Conservation (phyloP, 2,888 invertebrate genomes). For the Sarcophaga subvicina region DNA sequence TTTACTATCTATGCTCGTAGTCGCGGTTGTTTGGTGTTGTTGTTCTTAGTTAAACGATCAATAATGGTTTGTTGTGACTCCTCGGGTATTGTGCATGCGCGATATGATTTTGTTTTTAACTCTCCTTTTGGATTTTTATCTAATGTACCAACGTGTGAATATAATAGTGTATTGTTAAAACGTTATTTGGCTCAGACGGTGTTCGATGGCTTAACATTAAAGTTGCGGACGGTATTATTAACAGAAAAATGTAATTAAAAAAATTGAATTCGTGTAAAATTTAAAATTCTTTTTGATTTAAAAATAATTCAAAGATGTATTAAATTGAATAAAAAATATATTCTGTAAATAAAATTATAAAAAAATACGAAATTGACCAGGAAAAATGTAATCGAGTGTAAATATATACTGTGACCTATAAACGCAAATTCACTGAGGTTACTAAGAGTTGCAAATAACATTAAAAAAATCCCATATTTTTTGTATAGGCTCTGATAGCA, state of each 20-base stretch:
- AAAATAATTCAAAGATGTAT: not conserved
- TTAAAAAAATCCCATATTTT: too few species aligned
- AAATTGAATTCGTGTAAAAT: not conserved
- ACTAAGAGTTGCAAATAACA: too few species aligned
- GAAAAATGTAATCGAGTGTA: too few species aligned
- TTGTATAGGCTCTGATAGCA: too few species aligned
- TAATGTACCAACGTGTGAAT: not conserved
- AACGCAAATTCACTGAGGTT: too few species aligned
- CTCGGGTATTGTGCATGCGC: too few species aligned
- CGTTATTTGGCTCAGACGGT: constrained; percentile 7
- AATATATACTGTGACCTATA: too few species aligned
- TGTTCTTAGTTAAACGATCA: not conserved
- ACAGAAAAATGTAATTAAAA: not conserved
- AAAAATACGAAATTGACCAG: too few species aligned
- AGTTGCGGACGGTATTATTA: constrained; percentile 17
- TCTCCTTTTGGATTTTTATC: not conserved
- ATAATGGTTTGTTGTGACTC: not conserved
- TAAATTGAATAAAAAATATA: not conserved
- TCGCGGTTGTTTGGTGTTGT: not conserved
- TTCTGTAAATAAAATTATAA: too few species aligned
- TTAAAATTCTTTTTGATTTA: not conserved
- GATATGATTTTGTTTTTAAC: not conserved
- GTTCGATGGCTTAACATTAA: constrained; percentile 20
- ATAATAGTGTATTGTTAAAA: constrained; percentile 13
- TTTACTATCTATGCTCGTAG: not conserved